These are phyloP conservation scores for Eciton burchellii DNA, from an alignment of 1,140 invertebrate genomes.

Conservation along the genomic window DNA sequence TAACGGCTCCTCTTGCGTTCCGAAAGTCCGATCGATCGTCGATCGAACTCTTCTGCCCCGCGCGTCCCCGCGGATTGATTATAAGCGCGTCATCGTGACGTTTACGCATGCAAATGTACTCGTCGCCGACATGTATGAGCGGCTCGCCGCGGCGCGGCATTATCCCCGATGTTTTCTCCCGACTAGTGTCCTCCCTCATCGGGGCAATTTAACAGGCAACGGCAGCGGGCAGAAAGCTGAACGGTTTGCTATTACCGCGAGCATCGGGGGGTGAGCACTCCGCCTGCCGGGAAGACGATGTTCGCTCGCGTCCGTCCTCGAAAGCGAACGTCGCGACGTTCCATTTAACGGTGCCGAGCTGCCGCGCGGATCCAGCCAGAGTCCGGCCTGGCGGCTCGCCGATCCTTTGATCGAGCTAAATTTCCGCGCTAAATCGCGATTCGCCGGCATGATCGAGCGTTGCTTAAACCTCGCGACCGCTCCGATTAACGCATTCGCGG, in stretches of 20 bases:
- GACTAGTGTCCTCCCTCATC: not conserved
- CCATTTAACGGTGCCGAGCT: conserved; percentile 6
- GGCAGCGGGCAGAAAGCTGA: conserved; percentile 11
- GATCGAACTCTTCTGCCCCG: not conserved
- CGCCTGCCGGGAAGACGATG: not conserved
- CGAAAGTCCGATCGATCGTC: not conserved
- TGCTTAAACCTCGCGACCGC: not conserved
- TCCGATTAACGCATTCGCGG: not conserved
- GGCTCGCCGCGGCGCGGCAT: not conserved
- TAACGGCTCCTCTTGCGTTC: not conserved
- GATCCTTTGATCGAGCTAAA: too few species aligned
- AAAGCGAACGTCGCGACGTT: conserved; percentile 24
- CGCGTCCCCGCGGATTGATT: too few species aligned
- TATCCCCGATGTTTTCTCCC: not conserved
- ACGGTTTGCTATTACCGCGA: conserved; percentile 15
- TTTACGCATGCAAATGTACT: not conserved
- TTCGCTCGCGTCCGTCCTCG: not conserved
- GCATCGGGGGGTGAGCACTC: not conserved
- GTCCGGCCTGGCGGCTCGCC: too few species aligned
- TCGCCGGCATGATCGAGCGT: not conserved
- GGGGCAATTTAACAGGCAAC: conserved; percentile 12
- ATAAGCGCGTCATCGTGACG: not conserved
- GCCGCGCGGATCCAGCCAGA: too few species aligned
- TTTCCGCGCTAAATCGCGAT: conserved; percentile 3
- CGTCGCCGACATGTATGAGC: not conserved